Evolutionary conservation across 2,888 invertebrate genomes (phyloP).

Genomic region (Agrypnus murinus): DNA sequence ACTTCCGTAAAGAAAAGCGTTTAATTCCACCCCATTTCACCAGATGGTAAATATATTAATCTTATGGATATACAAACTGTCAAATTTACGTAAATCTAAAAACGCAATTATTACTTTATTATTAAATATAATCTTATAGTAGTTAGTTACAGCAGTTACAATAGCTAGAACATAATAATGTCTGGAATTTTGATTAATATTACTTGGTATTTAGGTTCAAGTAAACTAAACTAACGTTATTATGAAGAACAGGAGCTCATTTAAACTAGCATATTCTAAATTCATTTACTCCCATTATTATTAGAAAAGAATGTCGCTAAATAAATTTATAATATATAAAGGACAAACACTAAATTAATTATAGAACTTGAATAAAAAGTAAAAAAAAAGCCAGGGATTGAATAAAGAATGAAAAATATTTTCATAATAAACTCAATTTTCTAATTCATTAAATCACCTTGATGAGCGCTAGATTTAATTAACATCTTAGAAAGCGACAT

Average conservation of each 20-base stretch:
- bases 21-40: no score
- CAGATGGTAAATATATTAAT: no score
- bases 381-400: neutral
- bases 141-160: no score
- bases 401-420: conserved; percentile 15
- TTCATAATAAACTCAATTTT: conserved; percentile 38
- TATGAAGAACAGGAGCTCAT: neutral
- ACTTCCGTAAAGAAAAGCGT: no score
- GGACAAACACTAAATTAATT: neutral
- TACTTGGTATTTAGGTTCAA: neutral
- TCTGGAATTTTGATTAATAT: conserved; percentile 16
- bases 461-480: conserved; percentile 39
- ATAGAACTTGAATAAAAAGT: neutral
- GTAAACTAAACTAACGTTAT: neutral
- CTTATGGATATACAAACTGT: no score
- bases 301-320: no score
- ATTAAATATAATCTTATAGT: no score
- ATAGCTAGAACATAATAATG: conserved; percentile 8
- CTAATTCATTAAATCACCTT: conserved; percentile 38
- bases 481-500: conserved; percentile 39
- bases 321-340: neutral
- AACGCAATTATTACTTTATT: no score
- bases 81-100: no score
- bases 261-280: no score
- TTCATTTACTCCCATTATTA: no score